Percentiles rank a stretch among this genome's conserved stretches.
Conservation (phyloP, 30 jellyfish, hydroid and myxozoan species). For the Nemopilema nomurai region DNA sequence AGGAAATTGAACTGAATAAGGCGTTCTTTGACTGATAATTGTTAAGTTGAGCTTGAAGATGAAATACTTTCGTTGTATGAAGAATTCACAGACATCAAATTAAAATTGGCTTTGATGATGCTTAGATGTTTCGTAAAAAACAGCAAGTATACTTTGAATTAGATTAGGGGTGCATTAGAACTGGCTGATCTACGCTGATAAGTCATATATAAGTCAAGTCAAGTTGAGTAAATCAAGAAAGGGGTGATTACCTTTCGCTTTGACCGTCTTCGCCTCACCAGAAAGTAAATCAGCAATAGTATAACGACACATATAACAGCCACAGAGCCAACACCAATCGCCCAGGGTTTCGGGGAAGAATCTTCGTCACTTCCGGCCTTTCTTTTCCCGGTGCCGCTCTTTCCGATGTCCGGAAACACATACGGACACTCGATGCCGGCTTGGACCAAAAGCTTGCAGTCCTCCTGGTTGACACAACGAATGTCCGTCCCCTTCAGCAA, state of each 20-base stretch:
- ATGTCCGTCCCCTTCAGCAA: slow-evolving; percentile 53
- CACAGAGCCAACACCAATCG: slow-evolving; percentile 31
- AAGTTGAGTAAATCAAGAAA: background rate
- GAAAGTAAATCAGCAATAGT: slow-evolving; percentile 17
- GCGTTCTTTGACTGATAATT: too few relatives aligned
- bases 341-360: slow-evolving; percentile 47
- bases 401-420: slow-evolving; percentile 27
- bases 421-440: slow-evolving; percentile 68
- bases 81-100: too few relatives aligned
- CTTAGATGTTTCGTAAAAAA: too few relatives aligned
- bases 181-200: background rate
- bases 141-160: too few relatives aligned
- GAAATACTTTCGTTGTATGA: too few relatives aligned
- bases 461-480: slow-evolving; percentile 75
- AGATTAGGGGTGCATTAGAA: background rate
- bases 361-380: background rate
- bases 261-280: slow-evolving; percentile 25
- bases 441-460: slow-evolving; percentile 52
- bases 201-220: too few relatives aligned
- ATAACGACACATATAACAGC: slow-evolving; percentile 9
- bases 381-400: slow-evolving; percentile 8
- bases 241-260: slow-evolving; percentile 44
- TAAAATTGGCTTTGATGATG: too few relatives aligned
- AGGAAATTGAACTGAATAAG: too few relatives aligned
- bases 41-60: too few relatives aligned